A percentile compares a stretch with the other conserved stretches of the same genome.
phyloP scores from a whole-genome alignment of 1,140 invertebrate species.

The Drosophila tristis region DNA sequence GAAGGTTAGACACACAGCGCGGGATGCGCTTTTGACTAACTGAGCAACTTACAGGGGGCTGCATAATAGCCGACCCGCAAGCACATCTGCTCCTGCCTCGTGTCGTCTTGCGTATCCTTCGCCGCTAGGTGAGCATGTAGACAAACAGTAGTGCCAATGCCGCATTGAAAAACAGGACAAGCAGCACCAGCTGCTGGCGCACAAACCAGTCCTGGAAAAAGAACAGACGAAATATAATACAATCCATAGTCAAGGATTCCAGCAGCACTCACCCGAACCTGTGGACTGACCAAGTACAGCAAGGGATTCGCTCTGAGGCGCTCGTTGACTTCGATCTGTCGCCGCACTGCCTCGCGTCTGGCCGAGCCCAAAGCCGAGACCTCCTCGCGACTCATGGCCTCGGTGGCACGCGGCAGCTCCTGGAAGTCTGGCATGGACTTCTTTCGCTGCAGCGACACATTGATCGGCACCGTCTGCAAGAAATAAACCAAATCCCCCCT shows the following conservation, averaged over 20 bases:
- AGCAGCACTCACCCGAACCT: slow-evolving; percentile 94
- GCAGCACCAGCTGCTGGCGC: slow-evolving; percentile 96
- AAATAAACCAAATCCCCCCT: neutral
- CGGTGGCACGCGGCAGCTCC: slow-evolving; percentile 90
- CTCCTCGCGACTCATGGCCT: slow-evolving; percentile 96
- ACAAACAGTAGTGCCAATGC: slow-evolving; percentile 98
- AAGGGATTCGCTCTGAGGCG: slow-evolving; percentile 96
- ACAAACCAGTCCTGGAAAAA: slow-evolving; percentile 97
- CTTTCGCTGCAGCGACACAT: slow-evolving; percentile 92
- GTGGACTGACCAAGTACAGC: slow-evolving; percentile 97
- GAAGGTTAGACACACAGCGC: slow-evolving; percentile 12
- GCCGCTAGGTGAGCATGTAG: slow-evolving; percentile 95
- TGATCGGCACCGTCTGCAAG: slow-evolving; percentile 88
- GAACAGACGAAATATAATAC: neutral
- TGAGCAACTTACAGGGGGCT: neutral
- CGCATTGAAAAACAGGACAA: slow-evolving; percentile 98
- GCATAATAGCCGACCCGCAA: slow-evolving; percentile 7
- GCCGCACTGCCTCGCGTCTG: slow-evolving; percentile 95
- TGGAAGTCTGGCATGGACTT: slow-evolving; percentile 97
- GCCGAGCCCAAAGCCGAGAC: slow-evolving; percentile 96
- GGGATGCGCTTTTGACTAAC: neutral
- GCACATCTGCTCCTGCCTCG: slow-evolving; percentile 33
- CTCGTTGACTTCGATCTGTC: slow-evolving; percentile 96
- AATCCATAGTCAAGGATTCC: neutral
- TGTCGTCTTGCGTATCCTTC: slow-evolving; percentile 68